phyloP scores from a whole-genome alignment of 2,113 vertebrate genomes.

The Paralichthys olivaceus region DNA sequence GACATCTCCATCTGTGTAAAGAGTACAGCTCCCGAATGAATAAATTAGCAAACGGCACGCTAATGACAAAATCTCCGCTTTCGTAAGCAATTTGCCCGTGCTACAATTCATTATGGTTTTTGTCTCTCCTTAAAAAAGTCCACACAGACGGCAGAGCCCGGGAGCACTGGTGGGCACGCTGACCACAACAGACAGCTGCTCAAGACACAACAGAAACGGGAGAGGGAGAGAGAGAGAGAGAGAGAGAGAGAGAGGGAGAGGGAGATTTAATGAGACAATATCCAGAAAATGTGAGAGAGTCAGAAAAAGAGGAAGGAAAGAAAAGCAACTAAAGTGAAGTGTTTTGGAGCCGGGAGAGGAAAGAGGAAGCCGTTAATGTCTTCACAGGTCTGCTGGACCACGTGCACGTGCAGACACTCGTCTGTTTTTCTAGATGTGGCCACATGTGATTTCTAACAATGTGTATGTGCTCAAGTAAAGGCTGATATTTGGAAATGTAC shows the following conservation, averaged over 20 bases:
- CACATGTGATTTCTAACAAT: background rate
- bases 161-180: background rate
- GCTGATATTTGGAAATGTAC: background rate
- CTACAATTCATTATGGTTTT: background rate
- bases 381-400: conserved; percentile 10
- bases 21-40: too few relatives aligned
- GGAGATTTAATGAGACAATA: background rate
- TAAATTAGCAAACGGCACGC: too few relatives aligned
- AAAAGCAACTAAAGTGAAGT: conserved; percentile 2
- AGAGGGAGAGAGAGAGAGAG: background rate
- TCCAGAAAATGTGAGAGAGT: conserved; percentile 17
- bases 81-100: background rate
- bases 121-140: background rate
- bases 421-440: too few relatives aligned
- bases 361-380: conserved; percentile 59
- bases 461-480: background rate
- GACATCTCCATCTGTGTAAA: too few relatives aligned
- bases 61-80: conserved; percentile 1
- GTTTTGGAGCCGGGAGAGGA: conserved; percentile 17
- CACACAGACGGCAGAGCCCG: background rate
- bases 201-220: background rate
- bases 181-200: background rate
- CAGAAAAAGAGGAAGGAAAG: conserved; percentile 22
- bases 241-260: background rate
- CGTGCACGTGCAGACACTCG: background rate